phyloP scores from a whole-genome alignment of 2,888 invertebrate genomes.

The Aporophyla lueneburgensis region DNA sequence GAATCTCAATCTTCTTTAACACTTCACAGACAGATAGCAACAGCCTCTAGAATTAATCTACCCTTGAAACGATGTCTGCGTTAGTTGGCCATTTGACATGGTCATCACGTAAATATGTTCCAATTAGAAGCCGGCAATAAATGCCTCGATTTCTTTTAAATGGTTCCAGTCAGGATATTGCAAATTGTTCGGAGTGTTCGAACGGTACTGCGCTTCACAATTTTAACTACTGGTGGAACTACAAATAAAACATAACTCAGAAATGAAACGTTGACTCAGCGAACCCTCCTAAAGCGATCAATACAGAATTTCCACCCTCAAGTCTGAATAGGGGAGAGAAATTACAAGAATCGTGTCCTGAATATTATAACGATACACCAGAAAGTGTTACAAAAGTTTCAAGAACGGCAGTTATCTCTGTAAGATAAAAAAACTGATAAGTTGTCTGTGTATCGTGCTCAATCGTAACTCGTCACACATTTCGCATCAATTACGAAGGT shows the following conservation, averaged over 20 bases:
- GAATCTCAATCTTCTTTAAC: constrained; percentile 43
- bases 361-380: constrained; percentile 30
- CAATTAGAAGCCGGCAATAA: constrained; percentile 55
- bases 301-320: constrained; percentile 32
- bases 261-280: background rate
- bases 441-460: constrained; percentile 70
- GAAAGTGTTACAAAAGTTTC: constrained; percentile 65
- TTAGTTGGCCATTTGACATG: constrained; percentile 60
- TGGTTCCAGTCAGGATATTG: constrained; percentile 58
- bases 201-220: constrained; percentile 18
- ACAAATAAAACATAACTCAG: background rate
- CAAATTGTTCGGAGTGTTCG: constrained; percentile 31
- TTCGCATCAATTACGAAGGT: constrained; percentile 67
- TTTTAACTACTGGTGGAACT: background rate
- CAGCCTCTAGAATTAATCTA: constrained; percentile 69
- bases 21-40: constrained; percentile 54
- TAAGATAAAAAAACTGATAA: constrained; percentile 76
- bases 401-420: constrained; percentile 73
- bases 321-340: constrained; percentile 20
- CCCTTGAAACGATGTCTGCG: constrained; percentile 71
- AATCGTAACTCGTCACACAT: constrained; percentile 73
- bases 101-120: constrained; percentile 63
- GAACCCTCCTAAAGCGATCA: constrained; percentile 29
- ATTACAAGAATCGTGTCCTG: constrained; percentile 44
- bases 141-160: constrained; percentile 68